phyloP scores from a whole-genome alignment of 2,888 invertebrate genomes.

The Cantharis rufa region DNA sequence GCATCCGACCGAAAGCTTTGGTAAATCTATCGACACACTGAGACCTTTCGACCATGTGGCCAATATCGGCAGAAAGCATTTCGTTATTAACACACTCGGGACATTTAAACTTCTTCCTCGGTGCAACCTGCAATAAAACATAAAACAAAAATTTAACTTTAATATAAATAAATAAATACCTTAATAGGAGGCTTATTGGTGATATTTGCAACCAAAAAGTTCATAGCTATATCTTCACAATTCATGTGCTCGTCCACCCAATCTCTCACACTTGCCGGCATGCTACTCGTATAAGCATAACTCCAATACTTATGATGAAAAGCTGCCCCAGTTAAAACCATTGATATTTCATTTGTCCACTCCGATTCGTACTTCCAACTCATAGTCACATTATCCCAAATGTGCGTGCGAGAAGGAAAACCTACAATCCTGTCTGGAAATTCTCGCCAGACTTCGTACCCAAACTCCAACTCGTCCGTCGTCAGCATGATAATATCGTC shows the following conservation, averaged over 20 bases:
- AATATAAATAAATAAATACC: constrained; percentile 53
- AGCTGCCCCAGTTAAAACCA: constrained; percentile 95
- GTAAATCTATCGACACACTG: constrained; percentile 82
- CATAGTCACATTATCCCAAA: constrained; percentile 86
- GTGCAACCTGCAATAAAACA: constrained; percentile 72
- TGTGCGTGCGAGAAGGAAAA: constrained; percentile 92
- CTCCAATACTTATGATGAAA: constrained; percentile 98
- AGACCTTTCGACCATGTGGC: constrained; percentile 91
- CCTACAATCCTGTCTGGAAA: constrained; percentile 96
- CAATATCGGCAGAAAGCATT: constrained; percentile 89
- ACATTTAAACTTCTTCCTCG: constrained; percentile 95
- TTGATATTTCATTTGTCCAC: constrained; percentile 95
- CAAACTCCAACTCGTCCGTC: constrained; percentile 94
- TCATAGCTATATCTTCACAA: constrained; percentile 98
- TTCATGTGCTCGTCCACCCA: constrained; percentile 97
- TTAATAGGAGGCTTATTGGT: constrained; percentile 94
- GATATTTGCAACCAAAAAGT: constrained; percentile 90
- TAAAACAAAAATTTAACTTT: background rate
- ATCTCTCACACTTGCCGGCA: constrained; percentile 81
- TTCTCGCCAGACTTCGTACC: constrained; percentile 93
- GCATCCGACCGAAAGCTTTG: constrained; percentile 83
- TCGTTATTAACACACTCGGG: constrained; percentile 92
- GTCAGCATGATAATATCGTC: constrained; percentile 96
- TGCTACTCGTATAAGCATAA: constrained; percentile 86
- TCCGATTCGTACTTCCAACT: constrained; percentile 95